These are phyloP conservation scores for Aphidius gifuensis DNA, from an alignment of 1,140 invertebrate genomes.

Conservation along the genomic window DNA sequence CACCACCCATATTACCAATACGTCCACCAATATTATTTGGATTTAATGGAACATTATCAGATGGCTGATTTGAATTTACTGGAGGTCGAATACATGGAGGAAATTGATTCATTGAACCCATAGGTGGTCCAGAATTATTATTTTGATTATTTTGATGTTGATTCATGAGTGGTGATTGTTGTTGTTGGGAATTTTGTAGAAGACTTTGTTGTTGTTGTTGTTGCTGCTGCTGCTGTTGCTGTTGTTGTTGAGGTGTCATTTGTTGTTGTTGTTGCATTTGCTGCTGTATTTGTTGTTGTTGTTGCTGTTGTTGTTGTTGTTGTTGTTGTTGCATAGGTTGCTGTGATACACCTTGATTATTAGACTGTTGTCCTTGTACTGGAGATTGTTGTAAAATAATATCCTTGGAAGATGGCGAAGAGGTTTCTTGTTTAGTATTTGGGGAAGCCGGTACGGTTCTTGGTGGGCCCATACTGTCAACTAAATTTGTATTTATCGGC, in stretches of 20 bases:
- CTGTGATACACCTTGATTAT: slow-evolving; percentile 32
- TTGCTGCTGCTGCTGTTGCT: slow-evolving; percentile 27
- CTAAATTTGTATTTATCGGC: slow-evolving; percentile 43
- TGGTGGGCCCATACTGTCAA: slow-evolving; percentile 51
- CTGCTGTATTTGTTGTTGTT: slow-evolving; percentile 35
- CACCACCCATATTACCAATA: slow-evolving; percentile 50
- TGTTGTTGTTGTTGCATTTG: slow-evolving; percentile 26
- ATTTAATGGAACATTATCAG: slow-evolving; percentile 80
- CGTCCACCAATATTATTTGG: slow-evolving; percentile 69
- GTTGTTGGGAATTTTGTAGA: slow-evolving; percentile 17
- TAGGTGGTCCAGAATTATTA: slow-evolving; percentile 28
- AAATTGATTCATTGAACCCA: slow-evolving; percentile 41
- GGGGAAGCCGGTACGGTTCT: slow-evolving; percentile 50
- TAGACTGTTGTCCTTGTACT: slow-evolving; percentile 38
- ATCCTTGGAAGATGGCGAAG: slow-evolving; percentile 46
- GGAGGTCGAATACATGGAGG: slow-evolving; percentile 41
- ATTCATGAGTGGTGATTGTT: slow-evolving; percentile 34
- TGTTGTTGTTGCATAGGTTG: slow-evolving; percentile 32
- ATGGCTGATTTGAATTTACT: slow-evolving; percentile 53
- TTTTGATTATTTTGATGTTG: slow-evolving; percentile 31
- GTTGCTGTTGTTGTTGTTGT: slow-evolving; percentile 31
- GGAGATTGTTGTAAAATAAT: slow-evolving; percentile 38
- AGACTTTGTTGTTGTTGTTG: slow-evolving; percentile 17
- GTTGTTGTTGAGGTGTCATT: slow-evolving; percentile 16
- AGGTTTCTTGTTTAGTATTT: slow-evolving; percentile 50